Evolutionary conservation across 2,113 vertebrate species (phyloP), one percentile per base, ranked within the genome.

Genomic region (cat (Felis catus)): DNA sequence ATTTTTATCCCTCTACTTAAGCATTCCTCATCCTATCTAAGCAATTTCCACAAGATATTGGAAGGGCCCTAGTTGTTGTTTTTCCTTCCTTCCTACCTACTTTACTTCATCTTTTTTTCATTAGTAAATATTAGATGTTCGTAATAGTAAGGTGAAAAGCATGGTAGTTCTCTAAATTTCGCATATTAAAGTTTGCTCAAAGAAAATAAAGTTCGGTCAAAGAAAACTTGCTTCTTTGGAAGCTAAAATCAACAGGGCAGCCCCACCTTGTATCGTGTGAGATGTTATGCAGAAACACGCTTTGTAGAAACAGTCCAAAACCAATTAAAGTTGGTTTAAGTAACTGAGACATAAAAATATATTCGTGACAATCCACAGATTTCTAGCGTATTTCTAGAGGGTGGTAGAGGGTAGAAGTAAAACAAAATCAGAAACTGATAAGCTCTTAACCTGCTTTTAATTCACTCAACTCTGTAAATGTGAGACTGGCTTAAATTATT

Each of bases 401-500:
- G 82, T 73, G 45, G 78, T 16, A 85, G 3, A 63, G 65, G 48
- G 53, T 31, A 63, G 31, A 95, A 55, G 78, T 25, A 86, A 97
- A 96, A 81, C 53, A 89, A 96, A 61, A 65, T 15, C 51, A 94
- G 55, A 83, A 83, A 70, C 0, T 48, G 86, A 76, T 79, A 92
- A 90, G 33, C 51, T 86, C 48, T 89, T 93, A 21, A 14, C 53
- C 65, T 74, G 81, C 23, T 76, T 84, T 82, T 61, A 78, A 90
- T 89, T 83, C 39, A 63, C 36, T 97, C 74, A 93, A 80, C 33
- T 33, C 80, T 92, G 74, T 91, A 78, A 95, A 91, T 87, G 71
- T 31, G 41, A 80, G 31, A 71, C 48, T 0, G 27, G 68, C 3
- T 73, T 87, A 93, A 70, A 82, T 82, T 29, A 80, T 63, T 45